Evolutionary conservation across 2,797 vertebrate genomes (phyloP).

Genomic region (Gymnoscopelus microlampas): DNA sequence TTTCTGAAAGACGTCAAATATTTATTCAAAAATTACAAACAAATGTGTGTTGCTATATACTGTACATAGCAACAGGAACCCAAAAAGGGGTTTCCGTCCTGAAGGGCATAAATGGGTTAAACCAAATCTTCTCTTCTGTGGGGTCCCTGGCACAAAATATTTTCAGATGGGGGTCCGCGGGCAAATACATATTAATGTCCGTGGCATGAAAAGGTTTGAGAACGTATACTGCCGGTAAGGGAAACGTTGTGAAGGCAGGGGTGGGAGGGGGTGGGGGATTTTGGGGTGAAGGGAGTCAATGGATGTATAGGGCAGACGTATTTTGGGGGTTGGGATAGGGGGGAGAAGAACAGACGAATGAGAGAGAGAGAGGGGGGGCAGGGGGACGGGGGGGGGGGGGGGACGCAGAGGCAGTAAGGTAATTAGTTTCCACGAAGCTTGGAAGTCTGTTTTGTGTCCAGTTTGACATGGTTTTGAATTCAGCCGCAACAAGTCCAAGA

Average conservation of each 20-base stretch:
- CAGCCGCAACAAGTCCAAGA: slow-evolving; percentile 41
- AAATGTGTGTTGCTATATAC: too few species aligned
- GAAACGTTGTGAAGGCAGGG: slow-evolving; percentile 8
- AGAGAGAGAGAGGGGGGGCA: slow-evolving; percentile 10
- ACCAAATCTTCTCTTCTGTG: too few species aligned
- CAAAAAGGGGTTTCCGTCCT: too few species aligned
- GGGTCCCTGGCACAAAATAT: too few species aligned
- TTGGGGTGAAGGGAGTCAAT: background rate
- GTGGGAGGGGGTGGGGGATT: background rate
- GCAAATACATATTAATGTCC: too few species aligned
- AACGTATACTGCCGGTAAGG: slow-evolving; percentile 18
- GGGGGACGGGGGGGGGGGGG: background rate
- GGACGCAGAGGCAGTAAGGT: slow-evolving; percentile 19
- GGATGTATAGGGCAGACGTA: background rate
- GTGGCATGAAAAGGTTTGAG: too few species aligned
- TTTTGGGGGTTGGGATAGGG: slow-evolving; percentile 21
- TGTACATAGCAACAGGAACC: too few species aligned
- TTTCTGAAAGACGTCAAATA: too few species aligned
- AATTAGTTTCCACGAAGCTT: slow-evolving; percentile 63
- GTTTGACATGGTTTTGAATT: slow-evolving; percentile 53
- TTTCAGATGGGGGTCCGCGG: too few species aligned
- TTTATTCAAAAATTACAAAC: too few species aligned
- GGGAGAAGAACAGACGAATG: slow-evolving; percentile 24
- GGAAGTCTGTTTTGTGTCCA: slow-evolving; percentile 67
- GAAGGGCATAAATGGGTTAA: too few species aligned